Base-by-base conservation (phyloP, 2,888 invertebrate species). In the Leptopterna dolabrata region DNA sequence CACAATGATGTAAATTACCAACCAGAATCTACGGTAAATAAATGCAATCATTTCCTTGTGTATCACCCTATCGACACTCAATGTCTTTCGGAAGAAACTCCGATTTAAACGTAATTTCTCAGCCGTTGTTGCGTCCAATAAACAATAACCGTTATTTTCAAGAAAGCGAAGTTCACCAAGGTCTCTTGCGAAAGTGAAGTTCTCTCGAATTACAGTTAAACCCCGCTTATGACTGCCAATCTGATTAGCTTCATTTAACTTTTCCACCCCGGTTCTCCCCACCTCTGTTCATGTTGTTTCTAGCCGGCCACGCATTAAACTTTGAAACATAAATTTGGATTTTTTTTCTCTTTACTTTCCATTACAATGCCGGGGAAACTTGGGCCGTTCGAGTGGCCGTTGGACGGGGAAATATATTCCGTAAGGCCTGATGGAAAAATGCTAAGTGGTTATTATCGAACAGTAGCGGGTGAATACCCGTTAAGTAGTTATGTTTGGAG, bases 141-240 rank as follows among this genome's bases (percentile, higher is more conserved):
- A 63, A 63, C 63, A 63, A 63, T 63, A 63, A 24, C 24, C 63
- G 24, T 63, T 63, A 63, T 63, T 63, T 24, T 63, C 4, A 63
- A 63, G 24, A 63, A 63, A n/a, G 24, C n/a, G 9, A 24, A 63
- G 24, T 63, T 24, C 63, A 63, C 13, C 11, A 27, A 24, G 0
- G 13, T 2, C 63, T 24, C 63, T 63, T 63, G 2, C 0, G 63
- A 63, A 63, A 63, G 24, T 63, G 24, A 63, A 63, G 63, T 63
- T 63, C 24, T 24, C 63, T 27, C 24, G 19, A 63, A 63, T 24
- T 63, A 63, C 63, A 63, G 63, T 63, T 63, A 63, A 63, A 63
- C 63, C 27, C 63, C 24, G 63, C 63, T 63, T 63, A 63, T 63
- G 63, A 63, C 63, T 63, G 63, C 63, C 63, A 63, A 63, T 63